Percentiles rank a stretch among this genome's conserved stretches.
Evolutionary conservation across 1,140 invertebrate species (phyloP).

Genomic region (Anoplophora glabripennis): DNA sequence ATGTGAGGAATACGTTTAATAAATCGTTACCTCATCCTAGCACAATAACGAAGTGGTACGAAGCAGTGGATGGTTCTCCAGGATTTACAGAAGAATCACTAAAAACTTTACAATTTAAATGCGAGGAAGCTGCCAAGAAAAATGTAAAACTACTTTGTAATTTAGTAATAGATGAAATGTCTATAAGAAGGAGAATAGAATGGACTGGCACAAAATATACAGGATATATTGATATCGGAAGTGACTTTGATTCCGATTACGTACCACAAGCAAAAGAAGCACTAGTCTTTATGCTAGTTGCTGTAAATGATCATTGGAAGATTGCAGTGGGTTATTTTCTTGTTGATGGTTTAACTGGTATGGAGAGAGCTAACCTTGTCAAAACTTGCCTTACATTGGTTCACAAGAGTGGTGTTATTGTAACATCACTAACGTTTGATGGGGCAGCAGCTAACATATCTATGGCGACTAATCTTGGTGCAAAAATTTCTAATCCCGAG

Average conservation of each 20-base stretch:
- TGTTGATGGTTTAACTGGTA: constrained; percentile 8
- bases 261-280: constrained; percentile 37
- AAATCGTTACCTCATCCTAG: constrained; percentile 45
- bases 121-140: no score
- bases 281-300: constrained; percentile 40
- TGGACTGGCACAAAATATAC: constrained; percentile 30
- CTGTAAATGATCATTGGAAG: constrained; percentile 42
- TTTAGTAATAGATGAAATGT: constrained; percentile 35
- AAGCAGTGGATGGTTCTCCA: constrained; percentile 41
- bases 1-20: constrained; percentile 46
- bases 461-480: constrained; percentile 19
- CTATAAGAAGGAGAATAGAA: constrained; percentile 22
- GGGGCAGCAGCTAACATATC: constrained; percentile 14
- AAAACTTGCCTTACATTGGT: constrained; percentile 19
- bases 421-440: constrained; percentile 29
- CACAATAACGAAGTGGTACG: constrained; percentile 46
- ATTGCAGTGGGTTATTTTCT: constrained; percentile 25
- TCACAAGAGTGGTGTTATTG: constrained; percentile 6
- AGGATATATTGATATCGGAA: constrained; percentile 39
- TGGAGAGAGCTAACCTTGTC: constrained; percentile 17
- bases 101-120: constrained; percentile 34
- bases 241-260: constrained; percentile 20
- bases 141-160: constrained; percentile 19
- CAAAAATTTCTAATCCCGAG: constrained; percentile 7
- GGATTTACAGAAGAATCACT: constrained; percentile 47